Conservation (phyloP, 2,797 vertebrate species). For the Oreortyx pictus region DNA sequence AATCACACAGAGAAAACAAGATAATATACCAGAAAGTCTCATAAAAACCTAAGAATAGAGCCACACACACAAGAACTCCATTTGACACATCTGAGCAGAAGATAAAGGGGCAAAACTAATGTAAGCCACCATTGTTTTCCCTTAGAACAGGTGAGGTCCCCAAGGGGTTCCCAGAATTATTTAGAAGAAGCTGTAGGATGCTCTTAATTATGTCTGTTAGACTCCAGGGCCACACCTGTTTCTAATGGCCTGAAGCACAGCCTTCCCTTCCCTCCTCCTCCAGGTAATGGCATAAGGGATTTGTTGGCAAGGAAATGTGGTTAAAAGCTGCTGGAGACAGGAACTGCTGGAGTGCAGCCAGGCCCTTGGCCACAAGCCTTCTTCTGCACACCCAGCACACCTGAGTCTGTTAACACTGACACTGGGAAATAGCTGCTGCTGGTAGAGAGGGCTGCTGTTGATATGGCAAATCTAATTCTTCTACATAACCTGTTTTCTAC, state of each 20-base stretch:
- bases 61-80: not conserved
- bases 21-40: not conserved
- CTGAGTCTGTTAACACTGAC: not conserved
- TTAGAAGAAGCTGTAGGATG: not conserved
- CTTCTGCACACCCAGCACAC: not conserved
- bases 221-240: slow-evolving; percentile 30
- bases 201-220: not conserved
- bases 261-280: not conserved
- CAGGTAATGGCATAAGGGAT: not conserved
- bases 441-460: not conserved
- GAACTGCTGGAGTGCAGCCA: not conserved
- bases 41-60: not conserved
- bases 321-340: slow-evolving; percentile 8
- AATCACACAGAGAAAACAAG: not conserved
- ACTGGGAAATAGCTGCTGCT: not conserved
- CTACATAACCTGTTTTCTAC: not conserved
- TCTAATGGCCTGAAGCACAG: not conserved
- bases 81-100: not conserved
- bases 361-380: not conserved
- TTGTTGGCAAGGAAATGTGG: slow-evolving; percentile 1
- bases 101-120: not conserved
- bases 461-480: not conserved
- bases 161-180: not conserved
- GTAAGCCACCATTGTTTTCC: not conserved
- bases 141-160: slow-evolving; percentile 14